These are phyloP conservation scores for Eurytoma adleriae DNA, from an alignment of 2,888 invertebrate genomes.

Conservation along the genomic window DNA sequence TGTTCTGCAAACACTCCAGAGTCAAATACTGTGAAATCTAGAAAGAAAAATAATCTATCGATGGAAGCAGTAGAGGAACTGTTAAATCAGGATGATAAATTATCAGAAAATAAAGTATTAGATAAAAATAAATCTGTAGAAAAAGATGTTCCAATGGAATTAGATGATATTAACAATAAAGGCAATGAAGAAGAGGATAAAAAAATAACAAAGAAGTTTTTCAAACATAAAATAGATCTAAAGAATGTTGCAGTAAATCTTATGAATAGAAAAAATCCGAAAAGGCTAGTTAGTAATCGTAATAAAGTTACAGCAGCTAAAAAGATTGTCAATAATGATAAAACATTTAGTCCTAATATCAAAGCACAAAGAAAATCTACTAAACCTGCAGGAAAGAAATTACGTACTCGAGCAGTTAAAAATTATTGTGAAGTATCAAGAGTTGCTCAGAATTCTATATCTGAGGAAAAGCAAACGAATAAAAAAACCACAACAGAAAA, in stretches of 20 bases:
- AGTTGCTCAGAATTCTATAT: slow-evolving; percentile 32
- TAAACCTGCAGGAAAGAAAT: slow-evolving; percentile 23
- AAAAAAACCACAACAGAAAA: background rate
- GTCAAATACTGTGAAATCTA: background rate
- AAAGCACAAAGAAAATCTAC: slow-evolving; percentile 15
- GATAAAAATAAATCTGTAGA: slow-evolving; percentile 5
- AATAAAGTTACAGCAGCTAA: slow-evolving; percentile 12
- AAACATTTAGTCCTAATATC: slow-evolving; percentile 14
- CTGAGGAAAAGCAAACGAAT: slow-evolving; percentile 11
- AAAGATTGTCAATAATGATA: slow-evolving; percentile 21
- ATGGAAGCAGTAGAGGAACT: slow-evolving; percentile 32
- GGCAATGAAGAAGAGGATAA: slow-evolving; percentile 7
- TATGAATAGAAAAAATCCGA: background rate
- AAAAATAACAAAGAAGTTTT: slow-evolving; percentile 42
- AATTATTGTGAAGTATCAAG: slow-evolving; percentile 57
- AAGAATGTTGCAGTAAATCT: background rate
- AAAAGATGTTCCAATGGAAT: background rate
- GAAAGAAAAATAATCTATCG: slow-evolving; percentile 39
- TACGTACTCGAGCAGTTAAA: slow-evolving; percentile 49
- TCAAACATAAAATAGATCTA: slow-evolving; percentile 33
- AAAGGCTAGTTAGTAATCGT: background rate
- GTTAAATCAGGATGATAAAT: slow-evolving; percentile 45
- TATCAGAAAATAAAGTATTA: background rate
- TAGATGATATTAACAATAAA: background rate
- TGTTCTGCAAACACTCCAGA: background rate